Percentiles rank a stretch among this genome's conserved stretches.
Conservation (phyloP, 37 sponge, comb jelly and placozoan species). For the Theonella swinhoei region DNA sequence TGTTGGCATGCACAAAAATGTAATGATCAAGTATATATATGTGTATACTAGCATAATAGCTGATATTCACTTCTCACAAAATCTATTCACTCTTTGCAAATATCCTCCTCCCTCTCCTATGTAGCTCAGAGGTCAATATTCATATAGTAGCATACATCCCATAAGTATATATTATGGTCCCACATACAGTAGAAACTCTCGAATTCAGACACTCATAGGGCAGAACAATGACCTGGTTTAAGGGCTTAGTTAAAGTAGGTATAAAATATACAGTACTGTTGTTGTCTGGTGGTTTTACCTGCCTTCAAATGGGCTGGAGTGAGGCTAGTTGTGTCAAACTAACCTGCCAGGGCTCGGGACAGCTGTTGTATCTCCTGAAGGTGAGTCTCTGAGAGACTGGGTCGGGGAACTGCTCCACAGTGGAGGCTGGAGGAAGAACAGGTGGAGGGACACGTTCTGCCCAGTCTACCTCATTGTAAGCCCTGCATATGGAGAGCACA, state of each 20-base stretch:
- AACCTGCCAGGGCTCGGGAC: slow-evolving; percentile 75
- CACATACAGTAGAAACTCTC: too few relatives aligned
- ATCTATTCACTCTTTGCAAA: not conserved
- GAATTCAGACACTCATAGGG: too few relatives aligned
- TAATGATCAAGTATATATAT: not conserved
- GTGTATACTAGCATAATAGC: not conserved
- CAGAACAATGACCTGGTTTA: too few relatives aligned
- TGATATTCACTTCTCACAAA: not conserved
- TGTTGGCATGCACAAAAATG: not conserved
- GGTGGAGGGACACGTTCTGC: slow-evolving; percentile 7
- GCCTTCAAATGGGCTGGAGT: too few relatives aligned
- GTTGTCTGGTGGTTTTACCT: too few relatives aligned
- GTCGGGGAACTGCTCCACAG: slow-evolving; percentile 50
- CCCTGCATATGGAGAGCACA: slow-evolving; percentile 19
- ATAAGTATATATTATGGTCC: too few relatives aligned
- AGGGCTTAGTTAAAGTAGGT: too few relatives aligned
- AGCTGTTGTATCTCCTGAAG: slow-evolving; percentile 55
- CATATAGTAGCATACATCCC: too few relatives aligned
- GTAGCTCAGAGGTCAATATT: too few relatives aligned
- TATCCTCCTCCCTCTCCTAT: not conserved
- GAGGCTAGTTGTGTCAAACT: too few relatives aligned
- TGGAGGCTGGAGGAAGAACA: slow-evolving; percentile 2
- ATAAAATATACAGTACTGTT: too few relatives aligned
- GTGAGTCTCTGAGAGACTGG: slow-evolving; percentile 64
- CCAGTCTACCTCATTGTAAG: slow-evolving; percentile 57